A percentile compares a stretch with the other conserved stretches of the same genome.
These are phyloP conservation scores for Adoxophyes honmai DNA, from an alignment of 1,140 invertebrate genomes.

Conservation along the genomic window DNA sequence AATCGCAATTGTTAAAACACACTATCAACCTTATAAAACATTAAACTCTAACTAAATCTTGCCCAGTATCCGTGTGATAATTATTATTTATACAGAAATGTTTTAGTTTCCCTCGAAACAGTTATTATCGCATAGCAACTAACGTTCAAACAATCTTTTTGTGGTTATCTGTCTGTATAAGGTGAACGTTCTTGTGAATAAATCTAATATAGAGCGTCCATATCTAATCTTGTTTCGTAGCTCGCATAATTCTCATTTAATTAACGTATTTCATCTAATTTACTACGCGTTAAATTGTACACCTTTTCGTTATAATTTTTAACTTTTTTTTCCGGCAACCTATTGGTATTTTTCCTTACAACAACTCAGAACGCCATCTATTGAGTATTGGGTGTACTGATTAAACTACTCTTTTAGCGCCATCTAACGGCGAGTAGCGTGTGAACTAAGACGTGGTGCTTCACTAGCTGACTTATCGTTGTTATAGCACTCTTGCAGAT, in stretches of 20 bases:
- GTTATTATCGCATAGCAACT: no score
- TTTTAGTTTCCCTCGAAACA: no score
- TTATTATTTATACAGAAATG: no score
- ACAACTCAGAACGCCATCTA: conserved; percentile 29
- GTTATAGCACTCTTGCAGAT: background rate
- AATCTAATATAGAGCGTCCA: background rate
- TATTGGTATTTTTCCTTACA: background rate
- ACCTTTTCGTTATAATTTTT: background rate
- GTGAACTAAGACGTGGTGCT: background rate
- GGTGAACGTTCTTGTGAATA: conserved; percentile 1
- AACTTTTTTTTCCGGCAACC: background rate
- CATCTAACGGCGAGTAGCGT: conserved; percentile 18
- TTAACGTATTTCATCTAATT: no score
- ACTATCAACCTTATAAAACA: no score
- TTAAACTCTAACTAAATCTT: no score
- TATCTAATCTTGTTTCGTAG: conserved; percentile 3
- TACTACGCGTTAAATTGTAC: no score
- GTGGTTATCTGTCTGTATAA: no score
- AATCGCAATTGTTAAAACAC: no score
- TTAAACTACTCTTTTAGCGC: conserved; percentile 15
- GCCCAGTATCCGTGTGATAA: no score
- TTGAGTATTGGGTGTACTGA: background rate
- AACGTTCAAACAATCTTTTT: no score
- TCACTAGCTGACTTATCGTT: background rate
- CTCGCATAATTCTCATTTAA: background rate